phyloP scores from a whole-genome alignment of 23 tunicate genomes.

The Ascidia mentula region DNA sequence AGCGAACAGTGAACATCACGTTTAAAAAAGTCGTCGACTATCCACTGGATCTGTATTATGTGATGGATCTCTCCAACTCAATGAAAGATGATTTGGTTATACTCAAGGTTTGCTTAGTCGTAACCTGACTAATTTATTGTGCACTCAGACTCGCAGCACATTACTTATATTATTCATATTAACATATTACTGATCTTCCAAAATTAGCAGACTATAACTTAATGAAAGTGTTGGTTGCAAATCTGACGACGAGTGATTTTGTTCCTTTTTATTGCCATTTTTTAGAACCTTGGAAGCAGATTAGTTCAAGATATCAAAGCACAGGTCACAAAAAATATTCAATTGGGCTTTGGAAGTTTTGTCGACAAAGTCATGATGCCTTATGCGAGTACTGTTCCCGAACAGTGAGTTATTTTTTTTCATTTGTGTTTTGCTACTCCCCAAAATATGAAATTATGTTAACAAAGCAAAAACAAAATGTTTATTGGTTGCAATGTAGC shows the following conservation, averaged over 20 bases:
- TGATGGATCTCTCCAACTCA: constrained; percentile 61
- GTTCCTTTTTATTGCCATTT: too few relatives aligned
- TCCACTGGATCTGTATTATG: constrained; percentile 58
- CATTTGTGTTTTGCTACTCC: too few relatives aligned
- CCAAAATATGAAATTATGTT: too few relatives aligned
- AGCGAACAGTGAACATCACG: constrained; percentile 22
- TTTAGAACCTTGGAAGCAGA: constrained; percentile 32
- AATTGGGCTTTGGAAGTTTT: constrained; percentile 74
- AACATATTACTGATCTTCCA: too few relatives aligned
- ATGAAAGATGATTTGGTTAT: constrained; percentile 42
- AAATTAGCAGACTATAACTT: too few relatives aligned
- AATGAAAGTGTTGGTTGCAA: too few relatives aligned
- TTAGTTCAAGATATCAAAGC: constrained; percentile 42
- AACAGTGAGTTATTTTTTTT: constrained; percentile 61
- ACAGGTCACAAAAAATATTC: constrained; percentile 43
- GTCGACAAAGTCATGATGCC: constrained; percentile 90
- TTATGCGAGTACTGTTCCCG: constrained; percentile 68
- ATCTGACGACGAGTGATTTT: too few relatives aligned
- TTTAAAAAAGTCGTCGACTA: constrained; percentile 46
- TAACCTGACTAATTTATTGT: too few relatives aligned
- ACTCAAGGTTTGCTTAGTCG: neutral
- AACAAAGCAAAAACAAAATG: too few relatives aligned
- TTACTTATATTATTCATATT: too few relatives aligned
- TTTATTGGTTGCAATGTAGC: too few relatives aligned
- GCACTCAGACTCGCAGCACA: too few relatives aligned